phyloP scores from a whole-genome alignment of 92 coral and sea anemone genomes.

The Palythoa heliodiscus region DNA sequence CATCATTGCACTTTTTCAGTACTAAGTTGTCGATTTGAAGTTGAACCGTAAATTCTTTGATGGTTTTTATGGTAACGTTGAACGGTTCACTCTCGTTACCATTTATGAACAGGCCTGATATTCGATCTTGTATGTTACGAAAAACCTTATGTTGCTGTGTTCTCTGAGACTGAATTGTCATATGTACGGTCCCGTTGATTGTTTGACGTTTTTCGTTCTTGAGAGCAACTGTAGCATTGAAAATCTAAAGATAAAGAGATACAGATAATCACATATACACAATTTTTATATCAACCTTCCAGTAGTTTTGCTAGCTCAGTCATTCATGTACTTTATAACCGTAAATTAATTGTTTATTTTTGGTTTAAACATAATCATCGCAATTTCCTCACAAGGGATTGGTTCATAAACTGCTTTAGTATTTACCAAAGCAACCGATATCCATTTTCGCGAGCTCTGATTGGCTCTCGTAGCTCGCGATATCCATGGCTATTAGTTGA shows the following conservation, averaged over 20 bases:
- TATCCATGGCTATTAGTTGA: too few species aligned
- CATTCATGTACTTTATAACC: neutral
- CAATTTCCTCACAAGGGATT: too few species aligned
- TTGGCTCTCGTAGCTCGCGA: too few species aligned
- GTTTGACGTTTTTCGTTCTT: conserved; percentile 10
- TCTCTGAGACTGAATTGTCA: neutral
- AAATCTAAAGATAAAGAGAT: neutral
- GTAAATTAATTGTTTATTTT: neutral
- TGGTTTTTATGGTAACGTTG: neutral
- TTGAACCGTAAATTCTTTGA: neutral
- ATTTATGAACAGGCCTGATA: neutral
- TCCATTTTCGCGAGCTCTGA: too few species aligned
- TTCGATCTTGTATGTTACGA: neutral
- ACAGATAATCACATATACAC: neutral
- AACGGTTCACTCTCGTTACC: neutral
- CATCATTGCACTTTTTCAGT: conserved; percentile 15
- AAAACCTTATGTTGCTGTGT: neutral
- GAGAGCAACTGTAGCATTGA: conserved; percentile 21
- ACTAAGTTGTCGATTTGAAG: conserved; percentile 1
- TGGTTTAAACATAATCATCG: too few species aligned
- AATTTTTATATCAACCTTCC: neutral
- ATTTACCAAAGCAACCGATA: too few species aligned
- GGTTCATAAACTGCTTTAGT: too few species aligned
- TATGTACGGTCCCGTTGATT: conserved; percentile 1
- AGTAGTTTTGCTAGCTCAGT: neutral